Evolutionary conservation across 1,140 invertebrate genomes (phyloP).

Genomic region (Diorhabda sublineata): DNA sequence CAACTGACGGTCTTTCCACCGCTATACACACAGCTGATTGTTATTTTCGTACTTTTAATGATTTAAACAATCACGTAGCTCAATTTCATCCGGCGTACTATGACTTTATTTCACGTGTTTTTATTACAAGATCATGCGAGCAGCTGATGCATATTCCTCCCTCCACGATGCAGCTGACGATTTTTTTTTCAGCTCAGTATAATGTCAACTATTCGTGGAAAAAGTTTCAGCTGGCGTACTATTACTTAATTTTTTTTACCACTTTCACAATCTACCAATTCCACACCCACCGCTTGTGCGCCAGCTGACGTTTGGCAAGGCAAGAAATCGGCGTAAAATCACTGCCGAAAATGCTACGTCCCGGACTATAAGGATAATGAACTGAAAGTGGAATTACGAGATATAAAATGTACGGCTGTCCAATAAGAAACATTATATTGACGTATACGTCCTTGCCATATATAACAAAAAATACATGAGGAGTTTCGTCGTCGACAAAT

Average conservation of each 20-base stretch:
- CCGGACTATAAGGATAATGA: not conserved
- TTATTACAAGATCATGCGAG: slow-evolving; percentile 5
- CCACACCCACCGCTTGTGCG: no score
- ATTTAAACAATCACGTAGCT: slow-evolving; percentile 7
- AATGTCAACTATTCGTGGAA: not conserved
- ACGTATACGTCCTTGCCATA: not conserved
- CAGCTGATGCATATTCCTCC: slow-evolving; percentile 3
- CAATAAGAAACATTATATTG: not conserved
- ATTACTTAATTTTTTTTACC: no score
- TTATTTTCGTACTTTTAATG: slow-evolving; percentile 9
- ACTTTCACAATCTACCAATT: no score
- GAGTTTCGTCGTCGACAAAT: not conserved
- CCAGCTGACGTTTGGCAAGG: not conserved
- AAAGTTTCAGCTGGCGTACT: not conserved
- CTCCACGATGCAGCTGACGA: no score
- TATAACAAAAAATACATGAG: not conserved
- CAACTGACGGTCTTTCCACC: slow-evolving; percentile 11
- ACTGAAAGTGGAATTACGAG: no score
- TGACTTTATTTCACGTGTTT: slow-evolving; percentile 6
- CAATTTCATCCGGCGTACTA: slow-evolving; percentile 7
- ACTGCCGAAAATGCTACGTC: not conserved
- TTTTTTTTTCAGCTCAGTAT: not conserved
- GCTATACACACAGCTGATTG: slow-evolving; percentile 8
- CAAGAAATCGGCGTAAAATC: slow-evolving; percentile 5
- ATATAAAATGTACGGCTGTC: not conserved